Evolutionary conservation across 2,113 vertebrate genomes (phyloP), one percentile per base, ranked within the genome.

Genomic region (Accipiter cooperii): DNA sequence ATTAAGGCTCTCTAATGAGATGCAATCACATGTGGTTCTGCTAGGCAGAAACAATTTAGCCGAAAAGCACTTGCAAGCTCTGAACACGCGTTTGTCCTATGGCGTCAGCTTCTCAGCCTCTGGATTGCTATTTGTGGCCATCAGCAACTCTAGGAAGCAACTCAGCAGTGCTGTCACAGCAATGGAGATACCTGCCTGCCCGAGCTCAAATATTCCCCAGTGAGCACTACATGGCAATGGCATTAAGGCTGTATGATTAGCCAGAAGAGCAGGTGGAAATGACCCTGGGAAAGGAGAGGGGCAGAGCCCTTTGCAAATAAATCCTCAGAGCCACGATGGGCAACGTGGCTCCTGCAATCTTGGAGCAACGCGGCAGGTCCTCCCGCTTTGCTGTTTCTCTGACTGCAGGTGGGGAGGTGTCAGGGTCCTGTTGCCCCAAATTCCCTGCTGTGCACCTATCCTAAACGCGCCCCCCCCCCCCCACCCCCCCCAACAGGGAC

Each of bases 31-130:
- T 1, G 25, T 12, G 2, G 25, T 17, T 73, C 68, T 38, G 36
- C 36, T 13, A 18, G 54, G 44, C 64, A 78, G 60, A 42, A 66
- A 44, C 47, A 76, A 69, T 33, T 42, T 58, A 60, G 34, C n/a
- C 7, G 0, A 29, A 21, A 60, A 78, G 31, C 0, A 4, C 24
- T 6, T 19, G 15, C n/a, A n/a, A 60, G 71, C 44, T 60, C 76
- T 8, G n/a, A 47, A 5, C 0, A 1, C 0, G 1, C 14, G 38
- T 55, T 44, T 22, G 38, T 55, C 46, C 77, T 26, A 29, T 1
- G 0, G 63, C 13, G 0, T 38, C 54, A 12, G 36, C 47, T 44
- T 44, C 55, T 44, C 57, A 13, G 63, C 49, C 69, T 47, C 69
- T 17, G 21, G 13, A 3, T 28, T 65, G 38, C 47, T 38, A 29